These are phyloP conservation scores for Lepidocolaptes lacrymiger DNA, from an alignment of 2,797 vertebrate genomes.

Conservation along the genomic window DNA sequence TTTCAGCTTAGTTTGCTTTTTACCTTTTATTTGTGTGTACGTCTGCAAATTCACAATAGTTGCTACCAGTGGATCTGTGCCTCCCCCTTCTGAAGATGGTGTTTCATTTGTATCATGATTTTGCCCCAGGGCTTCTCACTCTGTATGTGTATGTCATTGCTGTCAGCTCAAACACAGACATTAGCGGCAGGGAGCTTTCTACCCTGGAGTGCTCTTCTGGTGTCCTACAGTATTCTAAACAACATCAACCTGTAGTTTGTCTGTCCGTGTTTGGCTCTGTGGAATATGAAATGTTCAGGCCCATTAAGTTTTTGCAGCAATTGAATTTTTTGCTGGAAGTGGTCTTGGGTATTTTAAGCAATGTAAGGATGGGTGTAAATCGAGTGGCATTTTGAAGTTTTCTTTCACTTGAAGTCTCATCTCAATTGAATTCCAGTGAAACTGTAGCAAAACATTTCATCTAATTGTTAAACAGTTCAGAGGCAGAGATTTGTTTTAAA, in stretches of 20 bases:
- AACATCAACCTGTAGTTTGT: slow-evolving; percentile 30
- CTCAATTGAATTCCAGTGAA: slow-evolving; percentile 35
- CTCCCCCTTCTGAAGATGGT: not conserved
- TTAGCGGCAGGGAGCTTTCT: not conserved
- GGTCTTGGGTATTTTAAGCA: slow-evolving; percentile 49
- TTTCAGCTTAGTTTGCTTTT: not conserved
- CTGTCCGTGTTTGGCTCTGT: not conserved
- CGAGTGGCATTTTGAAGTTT: slow-evolving; percentile 21
- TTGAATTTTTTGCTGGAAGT: slow-evolving; percentile 60
- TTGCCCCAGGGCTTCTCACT: not conserved
- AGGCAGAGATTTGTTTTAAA: slow-evolving; percentile 48
- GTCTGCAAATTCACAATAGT: not conserved
- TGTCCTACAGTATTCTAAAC: not conserved
- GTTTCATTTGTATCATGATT: not conserved
- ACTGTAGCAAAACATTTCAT: slow-evolving; percentile 48
- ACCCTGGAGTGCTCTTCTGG: not conserved
- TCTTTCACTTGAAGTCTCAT: slow-evolving; percentile 60
- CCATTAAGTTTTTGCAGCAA: slow-evolving; percentile 37
- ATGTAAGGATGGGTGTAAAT: slow-evolving; percentile 46
- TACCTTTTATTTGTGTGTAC: not conserved
- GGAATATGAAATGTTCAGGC: slow-evolving; percentile 26
- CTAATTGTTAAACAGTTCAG: slow-evolving; percentile 62
- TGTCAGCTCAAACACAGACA: slow-evolving; percentile 1
- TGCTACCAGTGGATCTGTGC: not conserved
- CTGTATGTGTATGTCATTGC: not conserved